phyloP scores from a whole-genome alignment of 2,113 vertebrate genomes.

The Serinus canaria region DNA sequence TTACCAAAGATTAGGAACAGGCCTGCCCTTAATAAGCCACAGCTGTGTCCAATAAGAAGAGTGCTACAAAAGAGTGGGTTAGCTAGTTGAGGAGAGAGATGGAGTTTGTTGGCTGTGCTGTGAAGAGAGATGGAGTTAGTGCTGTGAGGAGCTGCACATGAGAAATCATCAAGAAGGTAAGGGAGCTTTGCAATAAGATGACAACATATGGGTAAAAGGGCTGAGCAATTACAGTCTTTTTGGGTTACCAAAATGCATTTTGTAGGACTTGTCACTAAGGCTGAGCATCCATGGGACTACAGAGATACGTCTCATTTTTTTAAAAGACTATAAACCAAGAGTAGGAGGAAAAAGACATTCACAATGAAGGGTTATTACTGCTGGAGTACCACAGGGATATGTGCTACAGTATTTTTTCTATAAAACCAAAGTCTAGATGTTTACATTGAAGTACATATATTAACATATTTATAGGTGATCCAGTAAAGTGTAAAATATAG shows the following conservation, averaged over 20 bases:
- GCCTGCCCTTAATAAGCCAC: too few relatives aligned
- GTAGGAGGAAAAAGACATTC: background rate
- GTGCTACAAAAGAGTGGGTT: too few relatives aligned
- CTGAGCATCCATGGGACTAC: background rate
- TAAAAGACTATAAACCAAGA: background rate
- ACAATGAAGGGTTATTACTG: background rate
- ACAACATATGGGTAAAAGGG: background rate
- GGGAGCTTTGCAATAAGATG: too few relatives aligned
- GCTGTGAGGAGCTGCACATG: too few relatives aligned
- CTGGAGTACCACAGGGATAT: background rate
- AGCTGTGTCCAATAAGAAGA: too few relatives aligned
- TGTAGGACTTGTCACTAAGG: background rate
- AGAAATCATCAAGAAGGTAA: too few relatives aligned
- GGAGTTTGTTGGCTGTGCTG: too few relatives aligned
- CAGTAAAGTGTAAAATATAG: background rate
- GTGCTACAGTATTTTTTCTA: background rate
- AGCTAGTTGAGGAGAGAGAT: too few relatives aligned
- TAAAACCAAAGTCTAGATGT: background rate
- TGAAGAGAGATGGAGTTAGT: too few relatives aligned
- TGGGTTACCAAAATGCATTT: background rate
- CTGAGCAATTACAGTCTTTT: background rate
- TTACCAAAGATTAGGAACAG: too few relatives aligned
- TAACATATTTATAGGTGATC: background rate
- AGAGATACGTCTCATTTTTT: background rate
- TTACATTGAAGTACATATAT: background rate